phyloP scores from a whole-genome alignment of 2,797 vertebrate genomes.

The Myotis findleyi region DNA sequence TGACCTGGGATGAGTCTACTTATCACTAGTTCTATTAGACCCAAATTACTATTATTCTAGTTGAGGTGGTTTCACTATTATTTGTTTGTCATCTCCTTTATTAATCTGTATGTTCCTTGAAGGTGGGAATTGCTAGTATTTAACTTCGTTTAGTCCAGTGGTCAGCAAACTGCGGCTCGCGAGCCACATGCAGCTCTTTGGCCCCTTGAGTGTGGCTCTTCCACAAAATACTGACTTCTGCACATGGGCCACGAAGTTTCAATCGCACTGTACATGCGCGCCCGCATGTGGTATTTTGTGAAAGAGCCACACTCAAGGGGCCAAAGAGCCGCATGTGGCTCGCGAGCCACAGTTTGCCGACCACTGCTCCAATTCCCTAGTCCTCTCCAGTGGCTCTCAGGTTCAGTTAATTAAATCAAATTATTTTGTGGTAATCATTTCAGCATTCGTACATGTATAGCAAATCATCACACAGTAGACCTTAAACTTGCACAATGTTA shows the following conservation, averaged over 20 bases:
- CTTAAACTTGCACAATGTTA: background rate
- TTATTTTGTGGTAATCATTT: background rate
- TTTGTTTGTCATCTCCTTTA: background rate
- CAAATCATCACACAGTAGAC: background rate
- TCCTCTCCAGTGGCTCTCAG: background rate
- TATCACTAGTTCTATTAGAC: background rate
- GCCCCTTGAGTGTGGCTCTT: too few species aligned
- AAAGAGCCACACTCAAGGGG: too few species aligned
- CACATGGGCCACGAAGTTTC: too few species aligned
- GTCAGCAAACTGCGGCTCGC: too few species aligned
- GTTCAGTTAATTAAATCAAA: slow-evolving; percentile 36
- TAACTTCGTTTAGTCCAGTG: background rate
- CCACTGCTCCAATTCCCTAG: background rate
- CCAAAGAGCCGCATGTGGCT: too few species aligned
- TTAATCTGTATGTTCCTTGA: background rate
- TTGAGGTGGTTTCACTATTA: background rate
- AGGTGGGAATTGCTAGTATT: background rate
- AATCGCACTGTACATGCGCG: too few species aligned
- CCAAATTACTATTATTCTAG: background rate
- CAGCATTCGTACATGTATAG: background rate
- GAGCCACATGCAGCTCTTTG: too few species aligned
- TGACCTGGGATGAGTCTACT: background rate
- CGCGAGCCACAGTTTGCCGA: too few species aligned
- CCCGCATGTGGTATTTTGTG: too few species aligned
- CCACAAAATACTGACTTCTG: too few species aligned